Evolutionary conservation across 1,140 invertebrate genomes (phyloP).

Genomic region (Saccostrea echinata): DNA sequence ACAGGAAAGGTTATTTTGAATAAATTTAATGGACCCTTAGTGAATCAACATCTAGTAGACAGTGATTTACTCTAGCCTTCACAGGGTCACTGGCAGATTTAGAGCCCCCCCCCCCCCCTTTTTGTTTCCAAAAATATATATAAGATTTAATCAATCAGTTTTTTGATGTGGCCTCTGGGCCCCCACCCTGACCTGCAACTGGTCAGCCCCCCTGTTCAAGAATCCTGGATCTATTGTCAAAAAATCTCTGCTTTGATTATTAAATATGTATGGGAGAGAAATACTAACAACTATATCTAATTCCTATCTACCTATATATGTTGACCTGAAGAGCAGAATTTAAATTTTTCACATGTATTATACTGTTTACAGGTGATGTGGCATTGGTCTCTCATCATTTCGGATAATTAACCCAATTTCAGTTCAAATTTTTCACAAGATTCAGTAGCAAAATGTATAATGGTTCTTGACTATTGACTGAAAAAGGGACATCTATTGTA

Average conservation of each 20-base stretch:
- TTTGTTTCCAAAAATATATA: too few species aligned
- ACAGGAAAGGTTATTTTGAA: too few species aligned
- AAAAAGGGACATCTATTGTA: conserved; percentile 22
- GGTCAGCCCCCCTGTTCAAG: too few species aligned
- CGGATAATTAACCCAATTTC: neutral
- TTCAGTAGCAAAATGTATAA: neutral
- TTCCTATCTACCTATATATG: neutral
- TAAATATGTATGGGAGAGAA: neutral
- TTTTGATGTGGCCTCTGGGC: too few species aligned
- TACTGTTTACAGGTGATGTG: neutral
- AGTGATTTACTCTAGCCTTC: too few species aligned
- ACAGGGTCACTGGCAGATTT: too few species aligned
- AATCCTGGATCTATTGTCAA: neutral
- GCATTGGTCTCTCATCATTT: neutral
- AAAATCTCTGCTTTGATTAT: neutral
- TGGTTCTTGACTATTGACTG: conserved; percentile 8
- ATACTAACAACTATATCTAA: neutral
- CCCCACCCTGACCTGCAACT: too few species aligned
- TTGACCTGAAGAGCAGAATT: neutral
- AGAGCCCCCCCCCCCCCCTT: too few species aligned
- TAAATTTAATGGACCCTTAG: too few species aligned
- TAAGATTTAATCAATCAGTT: too few species aligned
- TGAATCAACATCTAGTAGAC: too few species aligned
- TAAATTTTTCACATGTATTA: neutral
- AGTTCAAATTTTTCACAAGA: neutral